Conservation (phyloP, 2,888 invertebrate genomes). For the Gnatocerus cornutus region DNA sequence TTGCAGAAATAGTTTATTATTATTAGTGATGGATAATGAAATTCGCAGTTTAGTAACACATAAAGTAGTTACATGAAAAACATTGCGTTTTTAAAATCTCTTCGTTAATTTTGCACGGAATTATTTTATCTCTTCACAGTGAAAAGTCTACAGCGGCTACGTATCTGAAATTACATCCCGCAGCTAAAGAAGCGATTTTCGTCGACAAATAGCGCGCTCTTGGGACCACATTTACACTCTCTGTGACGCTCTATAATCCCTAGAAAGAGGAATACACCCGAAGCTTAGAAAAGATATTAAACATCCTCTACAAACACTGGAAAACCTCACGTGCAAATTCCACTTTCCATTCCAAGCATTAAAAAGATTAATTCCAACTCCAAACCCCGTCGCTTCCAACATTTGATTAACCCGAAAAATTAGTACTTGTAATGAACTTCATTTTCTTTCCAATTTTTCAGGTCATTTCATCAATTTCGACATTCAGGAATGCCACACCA, state of each 20-base stretch:
- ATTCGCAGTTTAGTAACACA: no score
- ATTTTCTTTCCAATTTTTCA: conserved; percentile 48
- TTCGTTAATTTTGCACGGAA: conserved; percentile 5
- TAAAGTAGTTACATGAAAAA: no score
- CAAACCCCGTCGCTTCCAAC: not conserved
- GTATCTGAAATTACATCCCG: conserved; percentile 5
- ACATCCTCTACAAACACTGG: conserved; percentile 37
- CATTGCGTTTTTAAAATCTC: not conserved
- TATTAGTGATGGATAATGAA: no score
- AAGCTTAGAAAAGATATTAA: conserved; percentile 42
- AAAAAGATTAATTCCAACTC: conserved; percentile 30
- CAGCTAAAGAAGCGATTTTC: conserved; percentile 24
- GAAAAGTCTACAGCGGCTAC: not conserved
- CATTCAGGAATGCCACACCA: conserved; percentile 75
- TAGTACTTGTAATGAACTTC: not conserved
- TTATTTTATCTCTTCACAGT: not conserved
- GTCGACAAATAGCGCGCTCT: conserved; percentile 21
- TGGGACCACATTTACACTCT: conserved; percentile 25
- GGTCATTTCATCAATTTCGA: conserved; percentile 95
- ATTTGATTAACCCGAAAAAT: not conserved
- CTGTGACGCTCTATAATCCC: conserved; percentile 19
- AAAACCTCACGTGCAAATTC: conserved; percentile 15
- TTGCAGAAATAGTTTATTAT: not conserved
- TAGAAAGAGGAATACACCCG: conserved; percentile 6
- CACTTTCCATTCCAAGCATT: conserved; percentile 12